Evolutionary conservation across 2,888 invertebrate species (phyloP).

Genomic region (Xestia rhomboidea): DNA sequence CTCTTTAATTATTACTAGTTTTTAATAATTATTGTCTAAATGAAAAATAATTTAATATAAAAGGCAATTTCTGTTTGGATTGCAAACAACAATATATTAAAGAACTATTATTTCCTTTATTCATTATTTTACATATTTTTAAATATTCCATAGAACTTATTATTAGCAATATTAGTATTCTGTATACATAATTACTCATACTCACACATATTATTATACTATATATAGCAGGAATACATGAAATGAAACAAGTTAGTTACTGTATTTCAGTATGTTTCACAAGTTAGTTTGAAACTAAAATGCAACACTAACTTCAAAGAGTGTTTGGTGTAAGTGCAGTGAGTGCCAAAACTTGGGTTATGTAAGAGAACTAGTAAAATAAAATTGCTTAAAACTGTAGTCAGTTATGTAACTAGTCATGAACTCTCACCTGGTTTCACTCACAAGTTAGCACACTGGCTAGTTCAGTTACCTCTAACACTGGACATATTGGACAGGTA

Average conservation of each 20-base stretch:
- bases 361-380: slow-evolving; percentile 52
- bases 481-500: not conserved
- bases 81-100: slow-evolving; percentile 21
- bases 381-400: slow-evolving; percentile 48
- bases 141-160: slow-evolving; percentile 10
- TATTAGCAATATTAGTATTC: slow-evolving; percentile 37
- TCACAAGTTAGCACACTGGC: slow-evolving; percentile 9
- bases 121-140: no score
- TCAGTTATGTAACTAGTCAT: slow-evolving; percentile 48
- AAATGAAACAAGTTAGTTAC: slow-evolving; percentile 14
- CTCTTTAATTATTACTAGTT: no score
- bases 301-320: not conserved
- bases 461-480: slow-evolving; percentile 7
- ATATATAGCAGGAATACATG: slow-evolving; percentile 12
- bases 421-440: slow-evolving; percentile 38
- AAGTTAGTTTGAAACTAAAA: slow-evolving; percentile 9
- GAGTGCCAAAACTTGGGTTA: slow-evolving; percentile 38
- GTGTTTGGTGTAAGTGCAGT: slow-evolving; percentile 15
- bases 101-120: no score
- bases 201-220: not conserved
- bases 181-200: slow-evolving; percentile 18
- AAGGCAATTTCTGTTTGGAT: not conserved
- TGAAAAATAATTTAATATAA: not conserved
- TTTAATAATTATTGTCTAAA: slow-evolving; percentile 7
- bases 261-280: slow-evolving; percentile 12